Percentiles rank a stretch among this genome's conserved stretches.
phyloP scores from a whole-genome alignment of 2,888 invertebrate genomes.

The Ornithoptera priamus region DNA sequence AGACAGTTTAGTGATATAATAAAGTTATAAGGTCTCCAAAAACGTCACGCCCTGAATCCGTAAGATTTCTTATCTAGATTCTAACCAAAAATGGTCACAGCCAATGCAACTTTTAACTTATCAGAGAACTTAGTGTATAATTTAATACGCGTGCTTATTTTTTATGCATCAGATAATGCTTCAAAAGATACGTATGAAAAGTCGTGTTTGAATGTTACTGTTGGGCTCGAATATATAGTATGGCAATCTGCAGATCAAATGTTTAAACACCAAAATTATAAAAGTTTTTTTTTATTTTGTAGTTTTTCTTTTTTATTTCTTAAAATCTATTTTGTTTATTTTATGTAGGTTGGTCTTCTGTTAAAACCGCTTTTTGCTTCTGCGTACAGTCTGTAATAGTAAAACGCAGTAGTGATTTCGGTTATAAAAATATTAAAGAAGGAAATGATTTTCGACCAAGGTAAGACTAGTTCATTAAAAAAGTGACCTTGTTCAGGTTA shows the following conservation, averaged over 20 bases:
- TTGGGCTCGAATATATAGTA: background rate
- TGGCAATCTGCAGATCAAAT: too few relatives aligned
- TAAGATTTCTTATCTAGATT: slow-evolving; percentile 14
- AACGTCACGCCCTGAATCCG: slow-evolving; percentile 6
- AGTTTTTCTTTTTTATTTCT: too few relatives aligned
- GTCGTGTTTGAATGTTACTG: slow-evolving; percentile 3
- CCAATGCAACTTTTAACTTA: slow-evolving; percentile 24
- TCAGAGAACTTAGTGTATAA: slow-evolving; percentile 27
- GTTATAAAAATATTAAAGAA: background rate
- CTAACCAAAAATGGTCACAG: slow-evolving; percentile 21
- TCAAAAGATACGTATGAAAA: slow-evolving; percentile 11
- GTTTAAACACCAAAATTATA: too few relatives aligned
- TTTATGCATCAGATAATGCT: slow-evolving; percentile 29
- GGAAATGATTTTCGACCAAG: background rate
- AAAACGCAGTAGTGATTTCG: background rate
- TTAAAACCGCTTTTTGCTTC: background rate
- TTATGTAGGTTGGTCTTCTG: background rate
- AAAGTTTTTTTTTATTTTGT: too few relatives aligned
- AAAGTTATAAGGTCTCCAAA: background rate
- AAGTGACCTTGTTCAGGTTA: background rate
- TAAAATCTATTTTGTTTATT: background rate
- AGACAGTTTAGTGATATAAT: background rate
- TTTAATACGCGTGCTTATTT: slow-evolving; percentile 24
- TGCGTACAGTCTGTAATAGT: background rate
- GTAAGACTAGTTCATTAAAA: background rate